These are phyloP conservation scores for Setophaga petechia DNA, from an alignment of 2,113 vertebrate genomes.

Conservation along the genomic window DNA sequence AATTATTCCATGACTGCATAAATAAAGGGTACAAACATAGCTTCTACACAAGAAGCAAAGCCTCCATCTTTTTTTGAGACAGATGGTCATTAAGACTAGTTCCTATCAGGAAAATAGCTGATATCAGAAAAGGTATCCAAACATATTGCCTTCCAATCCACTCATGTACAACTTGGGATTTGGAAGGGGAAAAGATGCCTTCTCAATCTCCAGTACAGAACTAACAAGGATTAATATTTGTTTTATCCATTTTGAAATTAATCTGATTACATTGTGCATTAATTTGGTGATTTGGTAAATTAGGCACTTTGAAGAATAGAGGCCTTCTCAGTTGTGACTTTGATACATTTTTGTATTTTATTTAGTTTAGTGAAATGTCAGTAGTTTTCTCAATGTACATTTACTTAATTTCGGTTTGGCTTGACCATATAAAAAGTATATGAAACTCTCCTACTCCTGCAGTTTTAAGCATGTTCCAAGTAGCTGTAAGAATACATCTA, in stretches of 20 bases:
- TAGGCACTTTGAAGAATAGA: not conserved
- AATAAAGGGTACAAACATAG: not conserved
- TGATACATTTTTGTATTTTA: not conserved
- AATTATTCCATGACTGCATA: not conserved
- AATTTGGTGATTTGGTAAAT: not conserved
- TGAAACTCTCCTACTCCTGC: not conserved
- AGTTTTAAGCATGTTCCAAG: not conserved
- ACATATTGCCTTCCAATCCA: not conserved
- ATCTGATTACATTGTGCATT: not conserved
- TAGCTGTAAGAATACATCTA: not conserved
- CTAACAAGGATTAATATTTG: not conserved
- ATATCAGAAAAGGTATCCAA: not conserved
- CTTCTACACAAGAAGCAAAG: not conserved
- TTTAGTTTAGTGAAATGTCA: not conserved
- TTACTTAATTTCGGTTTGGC: not conserved
- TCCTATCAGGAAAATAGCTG: not conserved
- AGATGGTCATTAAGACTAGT: not conserved
- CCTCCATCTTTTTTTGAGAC: not conserved
- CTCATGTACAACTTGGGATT: not conserved
- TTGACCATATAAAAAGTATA: not conserved
- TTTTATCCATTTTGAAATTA: not conserved
- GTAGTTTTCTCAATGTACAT: not conserved
- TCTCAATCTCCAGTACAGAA: not conserved
- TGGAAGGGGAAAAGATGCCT: not conserved
- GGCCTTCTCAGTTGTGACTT: not conserved